phyloP scores from a whole-genome alignment of 2,888 invertebrate species.

The Drosophila hamatofila region DNA sequence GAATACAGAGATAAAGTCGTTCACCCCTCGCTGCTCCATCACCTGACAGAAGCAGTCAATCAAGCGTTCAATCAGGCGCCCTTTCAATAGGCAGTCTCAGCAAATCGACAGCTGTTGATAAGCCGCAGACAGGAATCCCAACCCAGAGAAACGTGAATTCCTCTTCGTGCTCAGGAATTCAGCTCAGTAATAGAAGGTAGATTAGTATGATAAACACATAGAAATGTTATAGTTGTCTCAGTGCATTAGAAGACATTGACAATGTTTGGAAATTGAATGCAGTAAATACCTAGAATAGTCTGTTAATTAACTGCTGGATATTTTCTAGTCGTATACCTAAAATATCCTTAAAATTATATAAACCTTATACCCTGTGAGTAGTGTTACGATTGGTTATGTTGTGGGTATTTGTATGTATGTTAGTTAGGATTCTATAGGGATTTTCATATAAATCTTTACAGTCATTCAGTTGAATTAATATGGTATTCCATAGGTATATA shows the following conservation, averaged over 20 bases:
- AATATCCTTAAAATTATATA: too few species aligned
- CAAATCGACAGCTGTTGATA: slow-evolving; percentile 43
- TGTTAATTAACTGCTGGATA: not conserved
- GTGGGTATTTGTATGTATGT: not conserved
- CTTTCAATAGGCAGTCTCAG: slow-evolving; percentile 42
- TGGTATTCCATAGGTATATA: slow-evolving; percentile 3
- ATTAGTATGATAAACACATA: not conserved
- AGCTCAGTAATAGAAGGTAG: too few species aligned
- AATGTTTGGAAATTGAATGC: not conserved
- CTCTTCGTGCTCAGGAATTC: not conserved
- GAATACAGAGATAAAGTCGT: not conserved
- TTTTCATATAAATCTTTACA: not conserved
- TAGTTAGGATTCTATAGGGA: too few species aligned
- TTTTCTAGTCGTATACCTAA: not conserved
- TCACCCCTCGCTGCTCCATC: not conserved
- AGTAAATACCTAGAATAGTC: not conserved
- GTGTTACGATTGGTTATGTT: not conserved
- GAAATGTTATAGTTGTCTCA: not conserved
- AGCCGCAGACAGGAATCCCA: slow-evolving; percentile 21
- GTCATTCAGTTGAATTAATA: not conserved
- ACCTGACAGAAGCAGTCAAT: slow-evolving; percentile 42
- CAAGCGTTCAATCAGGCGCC: slow-evolving; percentile 41
- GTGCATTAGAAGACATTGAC: not conserved
- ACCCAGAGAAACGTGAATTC: slow-evolving; percentile 2
- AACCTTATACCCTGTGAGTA: not conserved